Base-by-base conservation (phyloP, 2,888 invertebrate species). In the Apamea sordens region DNA sequence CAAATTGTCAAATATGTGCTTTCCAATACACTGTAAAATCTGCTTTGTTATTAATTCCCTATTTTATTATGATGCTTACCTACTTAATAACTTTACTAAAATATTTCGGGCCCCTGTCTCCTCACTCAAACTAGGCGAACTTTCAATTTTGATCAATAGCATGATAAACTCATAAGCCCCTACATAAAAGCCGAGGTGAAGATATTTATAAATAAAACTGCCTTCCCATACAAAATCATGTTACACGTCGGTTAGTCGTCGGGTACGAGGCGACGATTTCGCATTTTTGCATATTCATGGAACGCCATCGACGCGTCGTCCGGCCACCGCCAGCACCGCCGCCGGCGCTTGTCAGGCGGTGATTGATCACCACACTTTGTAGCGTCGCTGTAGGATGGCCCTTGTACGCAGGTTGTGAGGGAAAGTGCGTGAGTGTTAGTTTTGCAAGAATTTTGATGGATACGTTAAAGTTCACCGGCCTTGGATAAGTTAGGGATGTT, bases 261-360 rank as follows among this genome's bases (percentile, higher is more conserved):
- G 56, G 72, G 77, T 69, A 79, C 36, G 65, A 73, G 53, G 68
- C 82, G 84, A 88, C 82, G 84, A 82, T 88, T 87, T 79, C 73
- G 18, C 71, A 61, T 82, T 88, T 90, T 89, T 90, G 89, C 87
- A 90, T 90, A 88, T 90, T 90, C 90, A 90, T 90, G 64, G 86
- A 36, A 47, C 74, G 85, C 76, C 79, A 85, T 85, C 78, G 83
- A 84, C 80, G 77, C 79, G 81, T 76, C 73, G 71, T 73, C 68
- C 72, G 76, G 65, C 81, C 28, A 72, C 67, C 82, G 61, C 61
- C 61, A n/a, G 56, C 56, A 28, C 61, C 61, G 7, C 28, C 61
- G 28, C 28, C 64, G 77, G 73, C 73, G 69, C 82, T 73, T 83
- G 89, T 86, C 89, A 76, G 1, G 36, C 63, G 75, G 73, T 89